Evolutionary conservation across 2,797 vertebrate genomes (phyloP), one percentile per base, ranked within the genome.

Genomic region (Amblyopsis hoosieri): DNA sequence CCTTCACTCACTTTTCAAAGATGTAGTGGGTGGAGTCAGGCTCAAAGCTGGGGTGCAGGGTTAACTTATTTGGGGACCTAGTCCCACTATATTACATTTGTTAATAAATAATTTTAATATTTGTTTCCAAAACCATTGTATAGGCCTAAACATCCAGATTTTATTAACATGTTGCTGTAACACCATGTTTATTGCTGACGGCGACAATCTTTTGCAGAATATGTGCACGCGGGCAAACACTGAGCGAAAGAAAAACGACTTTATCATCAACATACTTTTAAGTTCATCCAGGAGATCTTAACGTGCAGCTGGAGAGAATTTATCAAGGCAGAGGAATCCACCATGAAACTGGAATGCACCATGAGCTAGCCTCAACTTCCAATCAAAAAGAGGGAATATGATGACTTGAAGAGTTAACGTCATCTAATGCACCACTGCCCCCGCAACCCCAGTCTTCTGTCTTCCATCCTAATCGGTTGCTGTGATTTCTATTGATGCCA

Each of bases 401-500:
- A 69, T 56, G 48, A 75, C 69, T 78, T 64, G 55, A 23, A 23
- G 17, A 23, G 15, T 75, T 29, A 6, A 19, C 23, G 23, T 29
- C 23, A 72, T 74, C 45, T 68, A 66, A 73, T 29, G 23, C 60
- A 57, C 42, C 54, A 59, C 64, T 11, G 12, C 55, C 57, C 42
- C 52, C 3, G 7, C 37, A 42, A 42, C 37, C 37, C 4, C 52
- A 55, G 17, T 54, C 23, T 29, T 29, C 23, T 29, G 3, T 69
- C 54, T 69, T 60, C 17, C 57, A 62, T 37, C 42, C 62, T 63
- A 56, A 78, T 78, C 66, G 37, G 68, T 76, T 81, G 71, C 69
- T 79, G 65, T 77, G 69, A 75, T 74, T 79, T 78, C 64, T 76
- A 57, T 73, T 76, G 55, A 37, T 68, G 60, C 64, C 64, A 75